Conservation (phyloP, 2,797 vertebrate species). For the Pseudocheirus occidentalis region DNA sequence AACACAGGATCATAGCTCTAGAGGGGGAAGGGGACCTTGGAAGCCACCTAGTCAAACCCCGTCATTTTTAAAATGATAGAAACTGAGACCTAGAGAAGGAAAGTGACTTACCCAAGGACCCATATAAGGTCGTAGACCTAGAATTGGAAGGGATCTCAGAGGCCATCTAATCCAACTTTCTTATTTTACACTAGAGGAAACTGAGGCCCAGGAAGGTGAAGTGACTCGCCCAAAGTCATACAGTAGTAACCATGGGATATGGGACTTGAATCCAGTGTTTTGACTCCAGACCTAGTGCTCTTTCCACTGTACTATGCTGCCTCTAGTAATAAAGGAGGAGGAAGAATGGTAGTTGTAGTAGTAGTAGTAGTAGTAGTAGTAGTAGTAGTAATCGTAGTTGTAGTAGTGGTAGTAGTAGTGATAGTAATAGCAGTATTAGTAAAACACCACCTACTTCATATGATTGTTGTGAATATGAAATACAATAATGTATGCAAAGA, state of each 20-base stretch:
- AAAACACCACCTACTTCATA: neutral
- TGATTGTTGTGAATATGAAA: neutral
- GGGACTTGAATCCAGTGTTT: neutral
- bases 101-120: neutral
- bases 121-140: neutral
- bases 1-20: too few relatives aligned
- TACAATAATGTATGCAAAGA: neutral
- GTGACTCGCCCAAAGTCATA: neutral
- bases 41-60: neutral
- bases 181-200: neutral
- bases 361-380: too few relatives aligned
- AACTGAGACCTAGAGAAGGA: neutral
- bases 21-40: neutral
- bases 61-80: neutral
- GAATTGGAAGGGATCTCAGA: neutral
- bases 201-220: neutral
- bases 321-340: neutral
- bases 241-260: neutral
- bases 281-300: neutral
- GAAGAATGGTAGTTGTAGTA: too few relatives aligned
- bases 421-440: too few relatives aligned
- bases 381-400: neutral
- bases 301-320: neutral
- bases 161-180: neutral
- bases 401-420: neutral